phyloP scores from a whole-genome alignment of 2,113 vertebrate genomes.

The Numida meleagris region DNA sequence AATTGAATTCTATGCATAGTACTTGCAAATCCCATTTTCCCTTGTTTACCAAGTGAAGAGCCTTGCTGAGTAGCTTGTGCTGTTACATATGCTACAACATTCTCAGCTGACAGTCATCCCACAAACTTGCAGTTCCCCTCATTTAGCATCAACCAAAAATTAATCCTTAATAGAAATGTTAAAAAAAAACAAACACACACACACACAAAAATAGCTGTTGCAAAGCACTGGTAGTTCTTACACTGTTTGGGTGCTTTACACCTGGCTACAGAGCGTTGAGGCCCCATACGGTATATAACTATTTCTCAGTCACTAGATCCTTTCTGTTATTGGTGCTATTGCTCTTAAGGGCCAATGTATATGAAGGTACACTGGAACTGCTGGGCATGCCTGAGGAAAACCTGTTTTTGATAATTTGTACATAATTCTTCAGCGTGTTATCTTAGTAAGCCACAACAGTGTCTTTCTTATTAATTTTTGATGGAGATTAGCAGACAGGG shows the following conservation, averaged over 20 bases:
- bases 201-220: background rate
- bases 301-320: background rate
- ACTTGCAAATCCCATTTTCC: background rate
- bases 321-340: background rate
- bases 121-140: background rate
- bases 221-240: background rate
- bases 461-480: background rate
- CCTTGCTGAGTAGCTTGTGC: background rate
- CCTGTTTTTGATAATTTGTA: background rate
- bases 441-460: background rate
- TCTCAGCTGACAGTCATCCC: background rate
- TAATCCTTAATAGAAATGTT: background rate
- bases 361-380: background rate
- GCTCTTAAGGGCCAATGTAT: background rate
- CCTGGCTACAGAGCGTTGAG: background rate
- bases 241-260: background rate
- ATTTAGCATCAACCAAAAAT: background rate
- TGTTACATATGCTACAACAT: background rate
- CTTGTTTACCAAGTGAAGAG: background rate
- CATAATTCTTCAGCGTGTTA: background rate
- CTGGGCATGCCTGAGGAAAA: background rate
- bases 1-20: background rate
- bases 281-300: background rate
- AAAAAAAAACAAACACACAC: background rate
- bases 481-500: background rate